Conservation (phyloP, 2,888 invertebrate genomes). For the Coleophora deauratella region DNA sequence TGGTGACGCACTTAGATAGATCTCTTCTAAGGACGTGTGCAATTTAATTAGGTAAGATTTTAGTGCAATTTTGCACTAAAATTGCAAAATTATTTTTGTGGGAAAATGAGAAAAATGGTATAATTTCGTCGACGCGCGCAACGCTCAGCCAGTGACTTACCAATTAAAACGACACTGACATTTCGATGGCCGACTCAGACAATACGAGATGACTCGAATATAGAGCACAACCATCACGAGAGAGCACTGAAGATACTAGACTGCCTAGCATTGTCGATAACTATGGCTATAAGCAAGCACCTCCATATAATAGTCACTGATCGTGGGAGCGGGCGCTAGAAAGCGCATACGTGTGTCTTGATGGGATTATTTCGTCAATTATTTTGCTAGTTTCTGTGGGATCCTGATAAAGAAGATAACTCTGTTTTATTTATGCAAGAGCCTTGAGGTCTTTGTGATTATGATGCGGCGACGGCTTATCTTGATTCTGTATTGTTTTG, state of each 20-base stretch:
- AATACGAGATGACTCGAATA: constrained; percentile 54
- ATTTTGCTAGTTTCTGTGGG: constrained; percentile 2
- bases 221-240: constrained; percentile 29
- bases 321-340: constrained; percentile 29
- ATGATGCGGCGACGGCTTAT: too few species aligned
- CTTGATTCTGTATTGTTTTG: too few species aligned
- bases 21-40: too few species aligned
- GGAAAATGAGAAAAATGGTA: constrained; percentile 4
- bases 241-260: constrained; percentile 5
- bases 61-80: too few species aligned
- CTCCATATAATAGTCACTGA: constrained; percentile 21
- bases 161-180: constrained; percentile 53
- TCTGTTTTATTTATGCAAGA: too few species aligned
- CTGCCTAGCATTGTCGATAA: constrained; percentile 23
- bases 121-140: constrained; percentile 11
- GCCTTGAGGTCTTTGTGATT: too few species aligned
- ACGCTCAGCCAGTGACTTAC: constrained; percentile 30
- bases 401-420: too few species aligned
- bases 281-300: neutral
- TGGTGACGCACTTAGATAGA: too few species aligned
- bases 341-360: constrained; percentile 22
- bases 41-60: too few species aligned
- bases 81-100: too few species aligned
- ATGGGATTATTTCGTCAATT: constrained; percentile 17
- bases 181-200: constrained; percentile 56